These are phyloP conservation scores for Therioaphis trifolii DNA, from an alignment of 2,888 invertebrate species.

Conservation along the genomic window DNA sequence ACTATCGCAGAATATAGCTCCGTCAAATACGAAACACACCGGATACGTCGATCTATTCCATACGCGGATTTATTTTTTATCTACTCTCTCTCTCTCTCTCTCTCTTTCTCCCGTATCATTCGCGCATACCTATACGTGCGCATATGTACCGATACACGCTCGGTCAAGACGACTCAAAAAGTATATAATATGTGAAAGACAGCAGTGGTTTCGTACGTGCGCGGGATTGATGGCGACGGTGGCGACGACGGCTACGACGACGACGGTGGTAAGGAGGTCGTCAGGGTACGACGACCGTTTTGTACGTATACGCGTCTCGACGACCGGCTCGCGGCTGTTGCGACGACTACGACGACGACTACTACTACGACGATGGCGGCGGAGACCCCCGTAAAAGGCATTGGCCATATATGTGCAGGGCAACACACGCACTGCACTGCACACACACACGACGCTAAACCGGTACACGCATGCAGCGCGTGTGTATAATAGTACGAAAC, in stretches of 20 bases:
- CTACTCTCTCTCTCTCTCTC: not conserved
- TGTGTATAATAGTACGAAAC: constrained; percentile 16
- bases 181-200: not conserved
- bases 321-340: constrained; percentile 32
- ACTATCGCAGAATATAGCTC: not conserved
- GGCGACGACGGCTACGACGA: too few species aligned
- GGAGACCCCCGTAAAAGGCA: constrained; percentile 59
- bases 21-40: not conserved
- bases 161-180: constrained; percentile 5
- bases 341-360: not conserved
- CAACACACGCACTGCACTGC: not conserved
- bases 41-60: constrained; percentile 2
- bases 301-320: not conserved
- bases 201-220: not conserved
- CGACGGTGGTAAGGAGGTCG: constrained; percentile 45
- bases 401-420: constrained; percentile 57
- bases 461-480: constrained; percentile 24
- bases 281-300: constrained; percentile 52
- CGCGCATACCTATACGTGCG: not conserved
- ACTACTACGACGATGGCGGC: too few species aligned
- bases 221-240: constrained; percentile 24
- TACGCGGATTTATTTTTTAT: not conserved
- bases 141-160: not conserved
- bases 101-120: not conserved
- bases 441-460: not conserved